Evolutionary conservation across 2,888 invertebrate genomes (phyloP).

Genomic region (Epiblema foenella): DNA sequence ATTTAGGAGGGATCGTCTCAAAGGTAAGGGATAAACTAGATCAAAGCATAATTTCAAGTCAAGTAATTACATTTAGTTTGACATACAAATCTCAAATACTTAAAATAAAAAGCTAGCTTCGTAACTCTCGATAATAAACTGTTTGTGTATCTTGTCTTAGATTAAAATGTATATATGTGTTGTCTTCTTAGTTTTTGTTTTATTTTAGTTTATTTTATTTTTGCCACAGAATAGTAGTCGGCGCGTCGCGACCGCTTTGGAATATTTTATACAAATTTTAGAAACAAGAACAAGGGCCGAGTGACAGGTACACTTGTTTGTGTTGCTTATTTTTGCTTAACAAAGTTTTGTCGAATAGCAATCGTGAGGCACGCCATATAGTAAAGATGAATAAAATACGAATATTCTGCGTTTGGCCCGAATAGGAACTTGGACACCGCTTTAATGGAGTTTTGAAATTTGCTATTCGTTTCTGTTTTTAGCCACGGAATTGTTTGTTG

Average conservation of each 20-base stretch:
- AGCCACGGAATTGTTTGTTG: conserved; percentile 73
- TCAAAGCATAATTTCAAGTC: conserved; percentile 11
- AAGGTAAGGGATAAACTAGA: conserved; percentile 1
- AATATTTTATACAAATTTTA: conserved; percentile 85
- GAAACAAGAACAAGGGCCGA: conserved; percentile 80
- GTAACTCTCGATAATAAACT: conserved; percentile 1
- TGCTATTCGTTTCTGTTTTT: conserved; percentile 78
- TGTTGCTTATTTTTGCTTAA: conserved; percentile 80
- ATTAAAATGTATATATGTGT: conserved; percentile 62
- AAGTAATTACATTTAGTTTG: not conserved
- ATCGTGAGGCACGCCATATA: conserved; percentile 74
- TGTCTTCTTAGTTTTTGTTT: conserved; percentile 57
- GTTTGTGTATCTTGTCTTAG: conserved; percentile 43
- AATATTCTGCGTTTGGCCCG: conserved; percentile 72
- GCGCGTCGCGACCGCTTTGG: conserved; percentile 72
- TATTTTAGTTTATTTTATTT: conserved; percentile 66
- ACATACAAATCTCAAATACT: not conserved
- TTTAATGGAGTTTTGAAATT: conserved; percentile 81
- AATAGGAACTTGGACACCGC: conserved; percentile 74
- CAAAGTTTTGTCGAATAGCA: conserved; percentile 77
- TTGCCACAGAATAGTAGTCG: conserved; percentile 63
- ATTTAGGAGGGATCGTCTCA: conserved; percentile 43
- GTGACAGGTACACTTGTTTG: conserved; percentile 83
- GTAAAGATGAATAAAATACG: conserved; percentile 80
- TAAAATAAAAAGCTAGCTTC: not conserved